Evolutionary conservation across 2,888 invertebrate genomes (phyloP), one percentile per base, ranked within the genome.

Genomic region (Acleris literana): DNA sequence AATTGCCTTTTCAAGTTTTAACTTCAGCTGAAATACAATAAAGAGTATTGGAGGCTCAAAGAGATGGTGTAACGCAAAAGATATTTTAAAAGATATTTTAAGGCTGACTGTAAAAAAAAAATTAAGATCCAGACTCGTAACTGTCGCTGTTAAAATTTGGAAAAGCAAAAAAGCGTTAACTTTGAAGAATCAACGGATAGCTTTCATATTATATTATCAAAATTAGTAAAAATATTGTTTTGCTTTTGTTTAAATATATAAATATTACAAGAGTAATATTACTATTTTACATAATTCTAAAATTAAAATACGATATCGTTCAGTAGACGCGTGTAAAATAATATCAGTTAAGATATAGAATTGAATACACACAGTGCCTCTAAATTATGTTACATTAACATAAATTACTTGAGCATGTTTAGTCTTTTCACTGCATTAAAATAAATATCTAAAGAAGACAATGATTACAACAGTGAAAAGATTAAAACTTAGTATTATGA

Each of bases 361-460:
- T 76, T 82, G 89, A 90, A 90, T 87, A 93, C 93, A 93, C 93
- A 92, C 93, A 93, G 93, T 93, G 93, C 93, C 93, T 93, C 93
- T 93, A 90, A 91, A 90, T 92, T 93, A 93, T 93, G 93, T 93
- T 93, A 93, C 91, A 91, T 93, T 93, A 93, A 93, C 92, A 92
- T 93, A 92, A 92, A 92, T 90, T 85, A 88, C 82, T 87, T 86
- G 92, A 90, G 90, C 90, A 75, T 86, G 77, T 87, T 90, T 90
- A 85, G 73, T 87, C 84, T 88, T 89, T 88, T 87, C 87, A 88
- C 88, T 89, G 86, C 72, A 69, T 74, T 76, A 70, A 65, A 67
- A 69, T 69, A 72, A 65, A 66, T 61, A 66, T 68, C 64, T 56
- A 63, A 62, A 46, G 63, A 59, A 69, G 43, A 68, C 53, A 61